Evolutionary conservation across 2,113 vertebrate genomes (phyloP), one percentile per base, ranked within the genome.

Genomic region (Pao palembangensis): DNA sequence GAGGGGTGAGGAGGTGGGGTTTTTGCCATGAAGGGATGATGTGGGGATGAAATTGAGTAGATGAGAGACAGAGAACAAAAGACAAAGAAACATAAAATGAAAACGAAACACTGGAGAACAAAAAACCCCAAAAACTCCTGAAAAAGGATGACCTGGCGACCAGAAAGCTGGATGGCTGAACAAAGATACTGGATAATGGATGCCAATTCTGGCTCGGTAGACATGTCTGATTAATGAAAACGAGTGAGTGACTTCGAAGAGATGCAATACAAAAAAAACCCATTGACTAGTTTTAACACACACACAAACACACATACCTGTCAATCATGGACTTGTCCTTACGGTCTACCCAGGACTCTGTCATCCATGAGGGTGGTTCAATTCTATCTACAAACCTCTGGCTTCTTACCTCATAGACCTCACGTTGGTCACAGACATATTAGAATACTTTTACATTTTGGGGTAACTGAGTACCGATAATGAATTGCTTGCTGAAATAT

Each of bases 11-110:
- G 74, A 53, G 64, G 63, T 79, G 66, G 79, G 80, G 74, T 80
- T 79, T 80, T 16, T 84, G 79, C 57, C 55, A 18, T 82, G 84
- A 77, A 76, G 67, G 77, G 62, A 75, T 83, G 83, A 75, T 71
- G 77, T 83, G 83, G 71, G 77, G 80, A 82, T 91, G 93, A 91
- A 88, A 88, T 73, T 84, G 88, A 91, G 87, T 79, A 83, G 93
- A 92, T 88, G 73, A 93, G 89, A 94, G 91, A 92, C 87, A 91
- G 90, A 85, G 87, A 93, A 91, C 84, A 71, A 85, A 93, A 92
- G 89, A 89, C 69, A 92, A 89, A 86, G 63, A 86, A 85, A 90
- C 80, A 86, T 75, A 80, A 88, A 89, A 87, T 89, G 81, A 89
- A 88, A 89, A 82, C 69, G 77, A 88, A 87, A 86, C 78, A 84